A percentile compares a stretch with the other conserved stretches of the same genome.
These are phyloP conservation scores for Cecidostiba fungosa DNA, from an alignment of 2,888 invertebrate genomes.

Conservation along the genomic window DNA sequence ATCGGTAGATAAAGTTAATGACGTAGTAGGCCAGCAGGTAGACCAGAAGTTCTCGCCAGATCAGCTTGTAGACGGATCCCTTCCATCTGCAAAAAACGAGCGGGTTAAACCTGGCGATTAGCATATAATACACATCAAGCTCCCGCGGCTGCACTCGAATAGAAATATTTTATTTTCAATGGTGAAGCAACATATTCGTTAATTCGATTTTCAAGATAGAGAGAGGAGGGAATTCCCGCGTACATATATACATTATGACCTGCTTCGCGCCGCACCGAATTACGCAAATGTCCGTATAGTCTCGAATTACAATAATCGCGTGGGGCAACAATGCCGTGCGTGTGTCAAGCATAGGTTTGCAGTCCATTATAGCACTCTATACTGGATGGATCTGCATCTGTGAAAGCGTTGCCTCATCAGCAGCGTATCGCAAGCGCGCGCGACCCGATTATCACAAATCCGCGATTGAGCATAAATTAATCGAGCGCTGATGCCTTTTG, in stretches of 20 bases:
- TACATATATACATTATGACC: not conserved
- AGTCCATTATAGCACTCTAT: not conserved
- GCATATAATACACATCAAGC: not conserved
- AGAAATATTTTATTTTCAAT: too few relatives aligned
- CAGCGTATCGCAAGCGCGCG: not conserved
- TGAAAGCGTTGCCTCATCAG: not conserved
- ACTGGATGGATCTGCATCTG: not conserved
- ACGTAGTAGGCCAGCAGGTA: conserved; percentile 93
- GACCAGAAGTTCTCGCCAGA: conserved; percentile 95
- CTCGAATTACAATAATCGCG: conserved; percentile 7
- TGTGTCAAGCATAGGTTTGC: not conserved
- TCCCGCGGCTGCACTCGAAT: not conserved
- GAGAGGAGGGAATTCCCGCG: not conserved
- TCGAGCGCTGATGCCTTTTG: not conserved
- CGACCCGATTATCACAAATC: conserved; percentile 21
- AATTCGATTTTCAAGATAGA: not conserved
- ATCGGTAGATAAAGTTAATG: conserved; percentile 93
- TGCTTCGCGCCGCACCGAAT: not conserved
- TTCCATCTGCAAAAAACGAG: conserved; percentile 90
- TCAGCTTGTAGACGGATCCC: conserved; percentile 97
- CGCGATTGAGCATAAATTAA: conserved; percentile 41
- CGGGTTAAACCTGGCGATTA: conserved; percentile 46
- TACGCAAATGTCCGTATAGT: not conserved
- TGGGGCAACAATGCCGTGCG: conserved; percentile 7
- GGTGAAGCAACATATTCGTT: not conserved